These are phyloP conservation scores for Philypnodon macrostomus DNA, from an alignment of 2,797 vertebrate genomes.

Conservation along the genomic window DNA sequence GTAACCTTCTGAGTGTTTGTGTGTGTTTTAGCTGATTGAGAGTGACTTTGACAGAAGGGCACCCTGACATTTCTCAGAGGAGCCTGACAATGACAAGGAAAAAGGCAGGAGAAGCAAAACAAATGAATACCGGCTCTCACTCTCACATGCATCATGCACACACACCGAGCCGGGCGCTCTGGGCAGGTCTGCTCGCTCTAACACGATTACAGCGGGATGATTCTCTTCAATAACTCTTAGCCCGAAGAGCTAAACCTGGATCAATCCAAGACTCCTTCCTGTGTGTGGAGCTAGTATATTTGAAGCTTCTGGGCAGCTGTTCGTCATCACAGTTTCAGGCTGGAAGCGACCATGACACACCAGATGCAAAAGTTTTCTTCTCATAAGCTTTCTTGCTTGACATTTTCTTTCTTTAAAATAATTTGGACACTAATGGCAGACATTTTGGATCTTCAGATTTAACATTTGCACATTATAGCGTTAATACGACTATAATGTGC, in stretches of 20 bases:
- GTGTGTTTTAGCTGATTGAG: constrained; percentile 68
- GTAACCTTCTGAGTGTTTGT: constrained; percentile 67
- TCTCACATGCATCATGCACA: constrained; percentile 26
- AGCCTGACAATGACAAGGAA: constrained; percentile 66
- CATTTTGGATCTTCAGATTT: too few relatives aligned
- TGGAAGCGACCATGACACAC: constrained; percentile 33
- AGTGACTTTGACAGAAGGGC: constrained; percentile 75
- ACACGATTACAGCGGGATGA: constrained; percentile 80
- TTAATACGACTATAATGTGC: too few relatives aligned
- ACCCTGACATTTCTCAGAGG: constrained; percentile 74
- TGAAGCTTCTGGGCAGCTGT: constrained; percentile 53
- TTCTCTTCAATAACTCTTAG: constrained; percentile 84
- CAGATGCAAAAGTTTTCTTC: constrained; percentile 7
- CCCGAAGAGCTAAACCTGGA: constrained; percentile 80
- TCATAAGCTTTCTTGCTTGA: not conserved
- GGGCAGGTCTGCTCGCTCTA: constrained; percentile 76
- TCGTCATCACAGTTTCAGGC: constrained; percentile 49
- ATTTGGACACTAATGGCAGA: not conserved
- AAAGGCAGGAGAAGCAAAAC: constrained; percentile 62
- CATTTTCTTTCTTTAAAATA: not conserved
- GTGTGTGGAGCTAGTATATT: constrained; percentile 36
- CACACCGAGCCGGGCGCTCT: constrained; percentile 49
- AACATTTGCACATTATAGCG: too few relatives aligned
- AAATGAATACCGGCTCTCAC: constrained; percentile 55
- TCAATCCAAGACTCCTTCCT: constrained; percentile 77